phyloP scores from a whole-genome alignment of 2,113 vertebrate genomes.

The Pimephales promelas region DNA sequence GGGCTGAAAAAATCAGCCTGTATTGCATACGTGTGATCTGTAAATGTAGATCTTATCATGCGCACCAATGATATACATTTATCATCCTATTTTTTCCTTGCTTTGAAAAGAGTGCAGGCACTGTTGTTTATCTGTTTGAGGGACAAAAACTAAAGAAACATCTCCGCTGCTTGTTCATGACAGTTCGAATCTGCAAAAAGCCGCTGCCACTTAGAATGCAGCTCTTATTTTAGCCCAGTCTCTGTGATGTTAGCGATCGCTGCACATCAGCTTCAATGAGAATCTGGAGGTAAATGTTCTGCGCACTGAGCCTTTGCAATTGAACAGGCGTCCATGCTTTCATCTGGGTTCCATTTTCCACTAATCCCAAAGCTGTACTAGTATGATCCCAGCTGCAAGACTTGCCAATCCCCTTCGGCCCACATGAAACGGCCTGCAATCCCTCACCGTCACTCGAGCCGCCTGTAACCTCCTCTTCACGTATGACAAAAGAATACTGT shows the following conservation, averaged over 20 bases:
- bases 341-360: constrained; percentile 60
- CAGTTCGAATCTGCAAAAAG: constrained; percentile 9
- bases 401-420: constrained; percentile 50
- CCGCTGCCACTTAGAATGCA: constrained; percentile 10
- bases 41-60: constrained; percentile 5
- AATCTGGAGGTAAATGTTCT: constrained; percentile 35
- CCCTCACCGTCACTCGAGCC: constrained; percentile 52
- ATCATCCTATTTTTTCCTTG: background rate
- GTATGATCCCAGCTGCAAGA: constrained; percentile 55
- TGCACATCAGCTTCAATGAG: constrained; percentile 24
- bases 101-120: background rate
- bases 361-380: constrained; percentile 59
- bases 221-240: constrained; percentile 25
- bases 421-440: constrained; percentile 57
- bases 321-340: constrained; percentile 44
- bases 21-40: background rate
- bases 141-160: background rate
- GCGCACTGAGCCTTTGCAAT: constrained; percentile 29
- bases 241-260: background rate
- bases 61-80: background rate
- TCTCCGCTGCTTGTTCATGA: constrained; percentile 2
- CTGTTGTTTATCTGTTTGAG: constrained; percentile 25
- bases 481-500: constrained; percentile 27
- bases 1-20: background rate
- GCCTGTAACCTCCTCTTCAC: constrained; percentile 25